phyloP scores from a whole-genome alignment of 2,888 invertebrate genomes.

The Homarus gammarus region DNA sequence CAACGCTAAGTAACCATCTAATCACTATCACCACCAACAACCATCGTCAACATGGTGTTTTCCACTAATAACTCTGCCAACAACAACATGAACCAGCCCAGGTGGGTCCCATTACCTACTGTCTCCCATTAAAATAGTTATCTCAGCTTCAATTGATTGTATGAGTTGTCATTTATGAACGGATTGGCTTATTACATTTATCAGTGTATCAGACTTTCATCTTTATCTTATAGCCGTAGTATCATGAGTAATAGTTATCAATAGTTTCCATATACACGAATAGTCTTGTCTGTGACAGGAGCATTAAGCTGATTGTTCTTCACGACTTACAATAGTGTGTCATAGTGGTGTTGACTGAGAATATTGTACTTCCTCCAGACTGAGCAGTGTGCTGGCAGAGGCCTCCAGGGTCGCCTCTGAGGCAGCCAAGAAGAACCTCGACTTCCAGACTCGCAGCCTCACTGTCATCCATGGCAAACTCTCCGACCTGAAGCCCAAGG shows the following conservation, averaged over 20 bases:
- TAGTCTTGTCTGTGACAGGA: too few relatives aligned
- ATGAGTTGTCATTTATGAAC: too few relatives aligned
- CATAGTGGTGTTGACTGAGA: neutral
- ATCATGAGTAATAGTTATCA: too few relatives aligned
- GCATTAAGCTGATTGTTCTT: neutral
- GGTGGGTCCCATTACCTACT: neutral
- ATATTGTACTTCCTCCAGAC: neutral
- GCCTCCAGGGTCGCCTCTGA: constrained; percentile 29
- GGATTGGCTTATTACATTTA: too few relatives aligned
- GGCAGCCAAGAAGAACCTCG: constrained; percentile 36
- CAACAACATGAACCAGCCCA: neutral
- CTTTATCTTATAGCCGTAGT: too few relatives aligned
- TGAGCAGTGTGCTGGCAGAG: constrained; percentile 51
- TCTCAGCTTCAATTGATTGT: too few relatives aligned
- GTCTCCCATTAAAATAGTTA: too few relatives aligned
- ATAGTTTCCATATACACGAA: too few relatives aligned
- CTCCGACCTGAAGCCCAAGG: constrained; percentile 61
- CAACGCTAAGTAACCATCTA: neutral
- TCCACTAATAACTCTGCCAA: neutral
- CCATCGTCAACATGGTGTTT: constrained; percentile 26
- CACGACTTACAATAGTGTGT: neutral
- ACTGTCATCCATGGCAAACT: constrained; percentile 55
- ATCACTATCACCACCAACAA: constrained; percentile 2
- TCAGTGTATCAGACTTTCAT: too few relatives aligned
- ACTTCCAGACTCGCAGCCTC: constrained; percentile 9